Evolutionary conservation across 30 jellyfish, hydroid and myxozoan species (phyloP).

Genomic region (Cassiopea andromeda): DNA sequence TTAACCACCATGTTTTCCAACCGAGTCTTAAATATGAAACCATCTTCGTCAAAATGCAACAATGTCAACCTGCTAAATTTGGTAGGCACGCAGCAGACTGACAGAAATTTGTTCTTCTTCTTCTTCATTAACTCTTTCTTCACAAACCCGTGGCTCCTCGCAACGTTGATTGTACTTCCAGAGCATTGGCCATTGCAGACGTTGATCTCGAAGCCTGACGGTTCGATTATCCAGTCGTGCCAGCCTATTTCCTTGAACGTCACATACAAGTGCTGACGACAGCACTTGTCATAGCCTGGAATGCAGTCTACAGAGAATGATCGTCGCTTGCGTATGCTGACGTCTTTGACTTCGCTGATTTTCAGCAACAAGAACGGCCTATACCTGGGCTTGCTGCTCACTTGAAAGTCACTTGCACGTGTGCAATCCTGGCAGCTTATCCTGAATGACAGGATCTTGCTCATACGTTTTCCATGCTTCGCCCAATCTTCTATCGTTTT

Average conservation of each 20-base stretch:
- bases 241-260: conserved; percentile 78
- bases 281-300: conserved; percentile 74
- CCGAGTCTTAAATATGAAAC: conserved; percentile 61
- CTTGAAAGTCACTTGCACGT: not conserved
- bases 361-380: conserved; percentile 72
- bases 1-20: conserved; percentile 68
- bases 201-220: conserved; percentile 77
- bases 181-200: conserved; percentile 77
- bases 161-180: conserved; percentile 35
- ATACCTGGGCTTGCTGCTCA: conserved; percentile 63
- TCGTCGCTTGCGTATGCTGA: conserved; percentile 52
- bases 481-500: conserved; percentile 41
- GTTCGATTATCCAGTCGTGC: conserved; percentile 87
- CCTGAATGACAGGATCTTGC: conserved; percentile 10
- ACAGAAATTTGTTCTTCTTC: conserved; percentile 36
- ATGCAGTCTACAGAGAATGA: conserved; percentile 67
- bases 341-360: conserved; percentile 24
- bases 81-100: conserved; percentile 78
- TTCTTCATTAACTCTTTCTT: conserved; percentile 47
- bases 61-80: conserved; percentile 53
- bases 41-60: conserved; percentile 78
- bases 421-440: conserved; percentile 57
- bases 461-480: not conserved
- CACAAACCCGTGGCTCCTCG: conserved; percentile 67
- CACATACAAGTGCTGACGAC: conserved; percentile 72